These are phyloP conservation scores for Euwallacea fornicatus DNA, from an alignment of 1,140 invertebrate species.

Conservation along the genomic window DNA sequence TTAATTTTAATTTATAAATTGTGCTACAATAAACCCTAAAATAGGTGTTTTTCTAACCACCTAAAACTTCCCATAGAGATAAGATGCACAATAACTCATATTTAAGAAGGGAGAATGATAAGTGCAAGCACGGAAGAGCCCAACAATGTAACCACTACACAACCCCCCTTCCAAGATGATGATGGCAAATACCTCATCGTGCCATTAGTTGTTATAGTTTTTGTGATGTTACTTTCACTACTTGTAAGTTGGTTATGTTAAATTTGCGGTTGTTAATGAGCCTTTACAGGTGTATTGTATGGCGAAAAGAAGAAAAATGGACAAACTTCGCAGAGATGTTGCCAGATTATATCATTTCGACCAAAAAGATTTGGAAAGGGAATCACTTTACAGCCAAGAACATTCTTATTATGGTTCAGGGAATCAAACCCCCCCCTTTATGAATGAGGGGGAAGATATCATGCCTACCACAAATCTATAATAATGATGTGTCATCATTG, in stretches of 20 bases:
- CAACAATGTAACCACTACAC: too few species aligned
- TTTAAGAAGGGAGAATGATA: too few species aligned
- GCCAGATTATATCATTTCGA: constrained; percentile 47
- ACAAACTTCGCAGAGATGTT: constrained; percentile 37
- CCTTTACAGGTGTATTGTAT: constrained; percentile 45
- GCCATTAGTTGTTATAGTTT: constrained; percentile 45
- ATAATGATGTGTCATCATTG: background rate
- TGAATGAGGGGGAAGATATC: background rate
- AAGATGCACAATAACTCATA: too few species aligned
- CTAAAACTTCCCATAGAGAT: too few species aligned
- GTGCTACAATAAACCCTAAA: too few species aligned
- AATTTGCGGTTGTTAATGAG: background rate
- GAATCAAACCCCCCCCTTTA: background rate
- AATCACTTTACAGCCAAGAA: constrained; percentile 40
- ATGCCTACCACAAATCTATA: constrained; percentile 29
- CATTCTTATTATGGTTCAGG: constrained; percentile 29
- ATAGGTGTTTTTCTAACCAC: too few species aligned
- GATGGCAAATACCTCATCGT: constrained; percentile 43
- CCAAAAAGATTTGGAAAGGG: constrained; percentile 46
- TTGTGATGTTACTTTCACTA: constrained; percentile 42
- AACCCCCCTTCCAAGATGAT: constrained; percentile 18
- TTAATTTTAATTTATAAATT: too few species aligned
- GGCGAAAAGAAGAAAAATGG: constrained; percentile 40
- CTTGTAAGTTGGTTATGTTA: constrained; percentile 38
- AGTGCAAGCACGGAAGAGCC: too few species aligned